Evolutionary conservation across 2,797 vertebrate genomes (phyloP).

Genomic region (Poecilia wingei): DNA sequence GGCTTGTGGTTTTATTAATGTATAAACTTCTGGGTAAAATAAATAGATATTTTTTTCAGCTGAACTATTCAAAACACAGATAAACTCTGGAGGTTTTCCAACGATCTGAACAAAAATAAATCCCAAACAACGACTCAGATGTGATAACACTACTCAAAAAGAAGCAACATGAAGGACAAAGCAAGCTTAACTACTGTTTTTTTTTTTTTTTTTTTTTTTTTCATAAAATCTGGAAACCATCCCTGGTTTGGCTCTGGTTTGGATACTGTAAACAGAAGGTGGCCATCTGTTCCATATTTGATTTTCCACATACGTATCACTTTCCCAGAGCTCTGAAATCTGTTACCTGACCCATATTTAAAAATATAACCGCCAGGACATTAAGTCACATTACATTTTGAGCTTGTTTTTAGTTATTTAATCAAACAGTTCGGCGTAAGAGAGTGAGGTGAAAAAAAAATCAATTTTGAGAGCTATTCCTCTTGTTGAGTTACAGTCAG

Average conservation of each 20-base stretch:
- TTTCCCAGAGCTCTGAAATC: constrained; percentile 26
- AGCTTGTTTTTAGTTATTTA: constrained; percentile 1
- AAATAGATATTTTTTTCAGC: not conserved
- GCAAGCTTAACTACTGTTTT: constrained; percentile 37
- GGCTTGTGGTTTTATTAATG: not conserved
- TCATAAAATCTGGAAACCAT: constrained; percentile 42
- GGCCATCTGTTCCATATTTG: constrained; percentile 56
- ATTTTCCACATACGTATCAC: constrained; percentile 31
- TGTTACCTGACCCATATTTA: constrained; percentile 44
- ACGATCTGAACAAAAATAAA: not conserved
- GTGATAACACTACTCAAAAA: not conserved
- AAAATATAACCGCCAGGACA: constrained; percentile 12
- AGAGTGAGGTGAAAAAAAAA: not conserved
- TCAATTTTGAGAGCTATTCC: not conserved
- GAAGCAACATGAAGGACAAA: constrained; percentile 24
- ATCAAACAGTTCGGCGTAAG: not conserved
- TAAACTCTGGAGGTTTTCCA: not conserved
- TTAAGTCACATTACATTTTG: not conserved
- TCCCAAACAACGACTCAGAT: not conserved
- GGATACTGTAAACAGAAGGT: constrained; percentile 46
- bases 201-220: constrained; percentile 1
- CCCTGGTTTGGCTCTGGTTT: constrained; percentile 51
- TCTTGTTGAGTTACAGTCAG: not conserved
- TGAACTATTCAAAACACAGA: not conserved
- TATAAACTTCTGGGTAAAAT: not conserved